Conservation (phyloP, 2,113 vertebrate genomes). For the Ammodramus savannarum region DNA sequence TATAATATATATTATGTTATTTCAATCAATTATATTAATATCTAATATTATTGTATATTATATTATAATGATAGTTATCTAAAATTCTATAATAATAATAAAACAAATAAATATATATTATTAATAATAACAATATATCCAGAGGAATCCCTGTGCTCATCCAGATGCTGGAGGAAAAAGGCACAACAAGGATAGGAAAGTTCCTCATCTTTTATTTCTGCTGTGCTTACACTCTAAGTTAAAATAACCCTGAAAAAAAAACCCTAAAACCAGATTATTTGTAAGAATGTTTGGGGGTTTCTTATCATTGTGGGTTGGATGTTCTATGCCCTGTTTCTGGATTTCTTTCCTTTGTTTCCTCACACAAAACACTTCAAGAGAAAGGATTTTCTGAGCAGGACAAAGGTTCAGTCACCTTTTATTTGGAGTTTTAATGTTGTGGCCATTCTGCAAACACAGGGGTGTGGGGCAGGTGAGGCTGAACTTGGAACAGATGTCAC, state of each 20-base stretch:
- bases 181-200: background rate
- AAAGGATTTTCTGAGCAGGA: background rate
- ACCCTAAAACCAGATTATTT: background rate
- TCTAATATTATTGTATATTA: too few relatives aligned
- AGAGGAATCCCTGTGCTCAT: background rate
- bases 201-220: background rate
- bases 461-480: background rate
- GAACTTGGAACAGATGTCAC: background rate
- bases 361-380: background rate
- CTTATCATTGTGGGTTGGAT: background rate
- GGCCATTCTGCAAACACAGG: background rate
- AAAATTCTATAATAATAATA: background rate
- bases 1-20: too few relatives aligned
- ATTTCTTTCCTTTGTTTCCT: background rate
- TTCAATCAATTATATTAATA: too few relatives aligned
- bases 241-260: background rate
- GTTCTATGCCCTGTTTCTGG: background rate
- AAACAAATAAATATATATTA: background rate
- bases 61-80: too few relatives aligned
- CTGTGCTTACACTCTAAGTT: background rate
- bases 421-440: background rate
- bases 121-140: background rate
- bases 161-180: background rate
- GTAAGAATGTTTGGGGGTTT: accelerated
- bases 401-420: accelerated